Evolutionary conservation across 2,888 invertebrate genomes (phyloP), one percentile per base, ranked within the genome.

Genomic region (Phortica magna): DNA sequence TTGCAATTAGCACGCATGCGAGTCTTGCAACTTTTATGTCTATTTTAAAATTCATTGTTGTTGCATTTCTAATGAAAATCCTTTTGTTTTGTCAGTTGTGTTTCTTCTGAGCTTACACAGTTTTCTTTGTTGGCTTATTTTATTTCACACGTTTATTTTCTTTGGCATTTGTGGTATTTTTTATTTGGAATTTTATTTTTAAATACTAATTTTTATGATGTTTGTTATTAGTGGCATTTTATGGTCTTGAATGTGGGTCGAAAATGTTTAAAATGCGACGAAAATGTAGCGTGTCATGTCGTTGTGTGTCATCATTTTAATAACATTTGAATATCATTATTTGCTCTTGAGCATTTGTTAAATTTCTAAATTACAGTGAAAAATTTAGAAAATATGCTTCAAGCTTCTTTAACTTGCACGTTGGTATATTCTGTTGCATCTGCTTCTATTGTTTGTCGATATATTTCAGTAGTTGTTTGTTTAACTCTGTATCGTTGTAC

Each of bases 11-110:
- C 80, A 14, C 10, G 61, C 75, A 14, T 22, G 61, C 75, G 70
- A 42, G 76, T 77, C 75, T 76, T 75, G 77, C 19, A 17, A 42
- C 9, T 68, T 68, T 67, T 42, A 42, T 67, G 12, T 67, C 42
- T 67, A 19, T 61, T 61, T 61, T 61, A 22, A 17, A 22, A 10
- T n/a, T 61, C 22, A 17, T 61, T 17, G 43, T 48, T 22, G 42
- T 68, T 43, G 68, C 17, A 43, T 42, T 83, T 84, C 82, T 68
- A 78, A 73, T 81, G 77, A 77, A 79, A 83, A 88, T 85, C 84
- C 79, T 84, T 83, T 88, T 87, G 85, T 88, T 88, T 88, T 78
- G 85, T 87, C 87, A 86, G 80, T 78, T 80, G 80, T 80, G 79
- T 81, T 48, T 48, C 7, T 48, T 48, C 48, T 9, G n/a, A 76